Evolutionary conservation across 2,113 vertebrate species (phyloP).

Genomic region (Heliornis fulica): DNA sequence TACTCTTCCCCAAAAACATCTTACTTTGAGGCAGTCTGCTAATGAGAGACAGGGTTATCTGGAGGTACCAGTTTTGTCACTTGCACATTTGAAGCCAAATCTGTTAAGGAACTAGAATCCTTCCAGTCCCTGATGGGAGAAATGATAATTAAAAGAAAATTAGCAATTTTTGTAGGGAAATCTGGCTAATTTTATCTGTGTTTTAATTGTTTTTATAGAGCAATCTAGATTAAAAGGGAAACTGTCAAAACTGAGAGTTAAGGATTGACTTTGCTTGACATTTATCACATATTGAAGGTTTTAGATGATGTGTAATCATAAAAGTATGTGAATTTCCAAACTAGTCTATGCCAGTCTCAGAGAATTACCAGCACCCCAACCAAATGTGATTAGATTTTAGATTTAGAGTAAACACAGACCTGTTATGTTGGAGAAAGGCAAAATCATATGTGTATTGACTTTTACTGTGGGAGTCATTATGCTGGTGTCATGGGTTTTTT

Average conservation of each 20-base stretch:
- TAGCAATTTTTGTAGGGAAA: neutral
- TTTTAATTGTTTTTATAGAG: constrained; percentile 4
- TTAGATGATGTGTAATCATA: neutral
- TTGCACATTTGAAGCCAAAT: neutral
- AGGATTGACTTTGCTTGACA: constrained; percentile 13
- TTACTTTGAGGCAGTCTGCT: neutral
- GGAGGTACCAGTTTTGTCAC: neutral
- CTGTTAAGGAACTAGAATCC: neutral
- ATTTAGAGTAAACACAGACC: constrained; percentile 26
- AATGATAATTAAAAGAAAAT: constrained; percentile 9
- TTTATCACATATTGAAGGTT: constrained; percentile 8
- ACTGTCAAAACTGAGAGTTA: constrained; percentile 3
- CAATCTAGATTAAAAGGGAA: neutral
- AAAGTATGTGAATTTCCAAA: constrained; percentile 25
- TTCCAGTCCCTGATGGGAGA: neutral
- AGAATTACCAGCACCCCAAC: neutral
- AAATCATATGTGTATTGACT: neutral
- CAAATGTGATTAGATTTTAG: neutral
- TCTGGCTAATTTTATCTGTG: neutral
- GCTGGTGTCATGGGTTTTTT: neutral
- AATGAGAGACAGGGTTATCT: neutral
- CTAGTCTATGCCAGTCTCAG: neutral
- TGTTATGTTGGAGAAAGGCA: neutral
- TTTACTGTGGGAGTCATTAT: neutral
- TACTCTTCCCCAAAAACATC: neutral